phyloP scores from a whole-genome alignment of 2,113 vertebrate species.

The Cochlearius cochlearius region DNA sequence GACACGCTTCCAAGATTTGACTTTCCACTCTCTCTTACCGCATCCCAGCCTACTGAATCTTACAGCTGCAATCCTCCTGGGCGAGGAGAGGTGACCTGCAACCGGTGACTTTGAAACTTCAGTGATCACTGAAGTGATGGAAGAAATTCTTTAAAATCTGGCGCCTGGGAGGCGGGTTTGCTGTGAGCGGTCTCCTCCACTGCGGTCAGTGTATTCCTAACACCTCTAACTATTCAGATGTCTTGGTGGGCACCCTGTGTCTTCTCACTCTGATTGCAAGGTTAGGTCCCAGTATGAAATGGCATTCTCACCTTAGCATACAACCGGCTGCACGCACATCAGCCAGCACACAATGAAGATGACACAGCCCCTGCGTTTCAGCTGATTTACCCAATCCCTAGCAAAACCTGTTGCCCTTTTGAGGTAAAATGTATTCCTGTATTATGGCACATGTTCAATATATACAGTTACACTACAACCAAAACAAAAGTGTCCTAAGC shows the following conservation, averaged over 20 bases:
- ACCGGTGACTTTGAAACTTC: neutral
- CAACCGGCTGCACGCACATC: neutral
- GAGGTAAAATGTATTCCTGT: slow-evolving; percentile 58
- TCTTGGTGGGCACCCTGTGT: neutral
- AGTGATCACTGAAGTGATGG: neutral
- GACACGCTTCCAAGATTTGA: neutral
- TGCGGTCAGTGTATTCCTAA: neutral
- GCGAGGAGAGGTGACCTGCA: neutral
- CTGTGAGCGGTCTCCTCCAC: neutral
- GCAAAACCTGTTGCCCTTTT: slow-evolving; percentile 16
- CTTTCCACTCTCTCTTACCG: neutral
- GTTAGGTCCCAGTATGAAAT: neutral
- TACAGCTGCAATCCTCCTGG: neutral
- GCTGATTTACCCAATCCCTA: neutral
- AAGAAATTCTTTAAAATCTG: neutral
- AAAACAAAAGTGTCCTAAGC: slow-evolving; percentile 50
- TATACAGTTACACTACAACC: slow-evolving; percentile 45
- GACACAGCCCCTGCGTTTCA: neutral
- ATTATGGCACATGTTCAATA: slow-evolving; percentile 62
- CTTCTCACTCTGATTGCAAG: neutral
- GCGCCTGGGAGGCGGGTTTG: neutral
- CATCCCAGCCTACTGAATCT: neutral
- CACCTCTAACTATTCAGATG: neutral
- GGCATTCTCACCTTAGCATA: neutral
- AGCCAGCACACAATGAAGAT: neutral